Conservation (phyloP, 1,140 invertebrate genomes). For the Battus philenor region DNA sequence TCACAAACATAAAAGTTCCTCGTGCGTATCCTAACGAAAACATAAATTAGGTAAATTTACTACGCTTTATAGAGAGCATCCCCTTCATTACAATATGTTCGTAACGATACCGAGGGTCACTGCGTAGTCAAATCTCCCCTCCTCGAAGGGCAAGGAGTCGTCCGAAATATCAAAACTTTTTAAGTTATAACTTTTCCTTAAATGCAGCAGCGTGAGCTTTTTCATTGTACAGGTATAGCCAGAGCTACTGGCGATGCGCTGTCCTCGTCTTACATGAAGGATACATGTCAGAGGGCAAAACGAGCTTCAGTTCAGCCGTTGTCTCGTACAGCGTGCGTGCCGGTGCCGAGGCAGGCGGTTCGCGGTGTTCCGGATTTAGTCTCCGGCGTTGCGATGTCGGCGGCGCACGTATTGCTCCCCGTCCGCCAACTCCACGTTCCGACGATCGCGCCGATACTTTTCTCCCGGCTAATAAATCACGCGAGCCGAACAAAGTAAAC, state of each 20-base stretch:
- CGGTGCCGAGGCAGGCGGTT: slow-evolving; percentile 38
- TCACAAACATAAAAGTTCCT: slow-evolving; percentile 67
- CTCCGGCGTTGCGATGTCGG: slow-evolving; percentile 56
- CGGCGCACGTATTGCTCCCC: slow-evolving; percentile 41
- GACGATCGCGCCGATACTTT: slow-evolving; percentile 54
- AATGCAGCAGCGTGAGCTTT: slow-evolving; percentile 42
- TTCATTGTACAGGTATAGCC: slow-evolving; percentile 39
- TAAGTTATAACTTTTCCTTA: slow-evolving; percentile 68
- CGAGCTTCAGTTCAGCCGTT: slow-evolving; percentile 36
- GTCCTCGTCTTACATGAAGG: slow-evolving; percentile 44
- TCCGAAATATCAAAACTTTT: slow-evolving; percentile 73
- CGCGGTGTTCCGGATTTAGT: slow-evolving; percentile 41
- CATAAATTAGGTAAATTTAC: slow-evolving; percentile 74
- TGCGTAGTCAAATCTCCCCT: slow-evolving; percentile 56
- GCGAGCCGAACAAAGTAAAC: slow-evolving; percentile 50
- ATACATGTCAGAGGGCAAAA: slow-evolving; percentile 31
- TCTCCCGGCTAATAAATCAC: slow-evolving; percentile 61
- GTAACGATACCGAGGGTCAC: slow-evolving; percentile 63
- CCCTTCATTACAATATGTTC: slow-evolving; percentile 71
- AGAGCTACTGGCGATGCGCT: slow-evolving; percentile 24
- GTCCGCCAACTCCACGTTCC: slow-evolving; percentile 34
- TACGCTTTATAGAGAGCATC: slow-evolving; percentile 65
- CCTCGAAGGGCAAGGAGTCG: slow-evolving; percentile 49
- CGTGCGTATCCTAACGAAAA: slow-evolving; percentile 69
- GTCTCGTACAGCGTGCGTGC: slow-evolving; percentile 38